Percentiles rank a stretch among this genome's conserved stretches.
These are phyloP conservation scores for Speoplatyrhinus poulsoni DNA, from an alignment of 2,113 vertebrate species.

Conservation along the genomic window DNA sequence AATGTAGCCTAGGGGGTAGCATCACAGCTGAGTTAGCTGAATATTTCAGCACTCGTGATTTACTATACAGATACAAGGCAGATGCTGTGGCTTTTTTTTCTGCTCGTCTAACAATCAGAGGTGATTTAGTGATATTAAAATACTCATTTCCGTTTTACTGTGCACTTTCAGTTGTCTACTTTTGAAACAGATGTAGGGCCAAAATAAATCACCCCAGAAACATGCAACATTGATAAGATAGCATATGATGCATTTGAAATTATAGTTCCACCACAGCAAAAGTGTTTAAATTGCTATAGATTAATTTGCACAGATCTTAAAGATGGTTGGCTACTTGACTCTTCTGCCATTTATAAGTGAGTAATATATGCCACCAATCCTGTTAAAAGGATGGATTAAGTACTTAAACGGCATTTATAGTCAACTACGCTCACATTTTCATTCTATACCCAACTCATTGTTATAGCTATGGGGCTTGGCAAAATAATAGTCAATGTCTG, in stretches of 20 bases:
- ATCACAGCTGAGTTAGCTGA: slow-evolving; percentile 45
- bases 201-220: neutral
- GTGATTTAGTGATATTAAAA: slow-evolving; percentile 20
- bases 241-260: neutral
- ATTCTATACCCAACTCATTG: slow-evolving; percentile 42
- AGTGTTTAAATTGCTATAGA: slow-evolving; percentile 28
- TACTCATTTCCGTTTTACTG: slow-evolving; percentile 16
- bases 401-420: slow-evolving; percentile 51
- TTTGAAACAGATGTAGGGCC: neutral
- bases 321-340: slow-evolving; percentile 52
- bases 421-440: slow-evolving; percentile 57
- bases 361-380: slow-evolving; percentile 55
- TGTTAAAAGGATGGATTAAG: slow-evolving; percentile 60
- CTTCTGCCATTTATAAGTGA: slow-evolving; percentile 47
- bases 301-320: slow-evolving; percentile 39
- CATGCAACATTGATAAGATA: slow-evolving; percentile 2
- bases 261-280: slow-evolving; percentile 8
- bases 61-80: slow-evolving; percentile 32
- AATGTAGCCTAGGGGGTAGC: slow-evolving; percentile 39
- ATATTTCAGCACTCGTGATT: slow-evolving; percentile 44
- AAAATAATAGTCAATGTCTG: neutral
- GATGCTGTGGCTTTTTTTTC: slow-evolving; percentile 13
- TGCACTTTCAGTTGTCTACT: no score
- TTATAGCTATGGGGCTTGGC: slow-evolving; percentile 5
- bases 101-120: slow-evolving; percentile 25